phyloP scores from a whole-genome alignment of 2,797 vertebrate species.

The Prionace glauca region DNA sequence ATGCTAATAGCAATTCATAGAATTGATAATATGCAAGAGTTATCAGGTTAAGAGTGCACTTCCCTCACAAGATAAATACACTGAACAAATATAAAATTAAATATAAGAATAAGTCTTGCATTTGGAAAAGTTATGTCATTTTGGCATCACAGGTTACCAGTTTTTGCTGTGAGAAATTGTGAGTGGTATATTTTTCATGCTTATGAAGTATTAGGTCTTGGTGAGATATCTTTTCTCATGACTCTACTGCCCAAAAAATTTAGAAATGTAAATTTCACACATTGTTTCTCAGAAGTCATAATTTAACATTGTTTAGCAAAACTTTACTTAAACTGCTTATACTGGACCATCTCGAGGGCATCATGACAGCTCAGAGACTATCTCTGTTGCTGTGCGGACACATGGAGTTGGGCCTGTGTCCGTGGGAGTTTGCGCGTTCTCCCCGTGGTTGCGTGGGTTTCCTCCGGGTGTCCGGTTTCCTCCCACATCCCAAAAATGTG shows the following conservation, averaged over 20 bases:
- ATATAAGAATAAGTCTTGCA: too few species aligned
- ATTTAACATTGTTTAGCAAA: not conserved
- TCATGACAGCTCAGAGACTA: too few species aligned
- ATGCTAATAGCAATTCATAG: not conserved
- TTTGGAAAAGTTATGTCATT: not conserved
- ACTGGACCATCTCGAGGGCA: too few species aligned
- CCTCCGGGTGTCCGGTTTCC: too few species aligned
- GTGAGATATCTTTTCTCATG: not conserved
- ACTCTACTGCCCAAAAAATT: not conserved
- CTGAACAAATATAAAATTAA: not conserved
- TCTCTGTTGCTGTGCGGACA: too few species aligned
- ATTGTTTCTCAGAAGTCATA: not conserved
- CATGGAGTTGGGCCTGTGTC: too few species aligned
- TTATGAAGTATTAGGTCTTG: not conserved
- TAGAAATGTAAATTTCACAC: not conserved
- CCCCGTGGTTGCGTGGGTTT: too few species aligned
- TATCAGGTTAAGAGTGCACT: not conserved
- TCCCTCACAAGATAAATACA: not conserved
- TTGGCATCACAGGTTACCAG: not conserved
- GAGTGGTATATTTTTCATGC: not conserved
- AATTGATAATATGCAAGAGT: not conserved
- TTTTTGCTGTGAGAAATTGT: not conserved
- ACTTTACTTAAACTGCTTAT: too few species aligned
- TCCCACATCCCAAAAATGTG: too few species aligned
- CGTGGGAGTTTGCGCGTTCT: too few species aligned